phyloP scores from a whole-genome alignment of 1,140 invertebrate species.

The Drosophila elegans region DNA sequence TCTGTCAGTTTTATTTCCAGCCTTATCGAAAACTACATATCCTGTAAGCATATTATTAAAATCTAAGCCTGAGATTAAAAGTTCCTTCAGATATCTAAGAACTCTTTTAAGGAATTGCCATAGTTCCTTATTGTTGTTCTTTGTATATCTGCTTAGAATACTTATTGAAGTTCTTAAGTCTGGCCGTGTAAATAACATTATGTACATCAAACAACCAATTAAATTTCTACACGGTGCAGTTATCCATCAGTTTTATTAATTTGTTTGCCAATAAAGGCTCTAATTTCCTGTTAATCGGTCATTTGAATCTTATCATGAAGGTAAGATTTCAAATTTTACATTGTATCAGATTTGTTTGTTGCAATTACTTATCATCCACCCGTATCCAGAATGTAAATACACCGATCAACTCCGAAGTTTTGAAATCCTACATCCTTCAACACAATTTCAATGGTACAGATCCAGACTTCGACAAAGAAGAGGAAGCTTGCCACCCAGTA shows the following conservation, averaged over 20 bases:
- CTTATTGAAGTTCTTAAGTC: neutral
- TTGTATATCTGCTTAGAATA: neutral
- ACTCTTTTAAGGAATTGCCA: neutral
- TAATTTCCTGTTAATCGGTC: constrained; percentile 13
- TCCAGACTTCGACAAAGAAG: too few species aligned
- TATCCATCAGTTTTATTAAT: constrained; percentile 5
- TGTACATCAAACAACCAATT: neutral
- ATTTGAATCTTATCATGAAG: constrained; percentile 20
- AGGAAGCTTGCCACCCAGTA: too few species aligned
- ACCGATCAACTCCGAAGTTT: constrained; percentile 1
- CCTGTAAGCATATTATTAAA: too few species aligned
- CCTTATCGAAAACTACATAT: too few species aligned
- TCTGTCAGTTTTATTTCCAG: too few species aligned
- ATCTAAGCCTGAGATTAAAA: neutral
- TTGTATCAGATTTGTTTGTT: constrained; percentile 19
- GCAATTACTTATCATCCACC: constrained; percentile 29
- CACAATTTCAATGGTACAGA: neutral
- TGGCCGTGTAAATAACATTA: neutral
- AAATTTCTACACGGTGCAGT: constrained; percentile 1
- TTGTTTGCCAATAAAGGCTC: constrained; percentile 9
- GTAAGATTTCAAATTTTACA: constrained; percentile 26
- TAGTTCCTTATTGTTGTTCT: neutral
- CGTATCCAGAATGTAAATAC: neutral
- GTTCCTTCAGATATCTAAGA: constrained; percentile 1
- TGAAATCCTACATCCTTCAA: neutral